phyloP scores from a whole-genome alignment of 2,888 invertebrate genomes.

The Lithophane socia region DNA sequence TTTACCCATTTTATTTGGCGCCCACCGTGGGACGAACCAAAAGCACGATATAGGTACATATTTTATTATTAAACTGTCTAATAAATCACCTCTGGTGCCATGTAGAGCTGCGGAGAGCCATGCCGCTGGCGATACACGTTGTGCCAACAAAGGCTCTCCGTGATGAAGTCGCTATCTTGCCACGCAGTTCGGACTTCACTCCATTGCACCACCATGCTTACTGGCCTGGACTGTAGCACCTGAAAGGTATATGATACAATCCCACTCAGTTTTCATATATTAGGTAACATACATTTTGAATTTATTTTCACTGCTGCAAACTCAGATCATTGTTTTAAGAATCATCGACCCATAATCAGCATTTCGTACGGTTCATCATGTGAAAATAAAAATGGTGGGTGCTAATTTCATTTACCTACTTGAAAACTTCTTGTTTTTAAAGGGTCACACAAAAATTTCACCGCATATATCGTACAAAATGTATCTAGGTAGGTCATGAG shows the following conservation, averaged over 20 bases:
- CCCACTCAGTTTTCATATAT: background rate
- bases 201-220: slow-evolving; percentile 93
- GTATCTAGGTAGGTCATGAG: too few relatives aligned
- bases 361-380: slow-evolving; percentile 49
- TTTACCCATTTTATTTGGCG: slow-evolving; percentile 19
- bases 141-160: slow-evolving; percentile 95
- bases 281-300: background rate
- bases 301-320: background rate
- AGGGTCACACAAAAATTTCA: background rate
- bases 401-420: background rate
- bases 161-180: slow-evolving; percentile 95
- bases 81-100: slow-evolving; percentile 93
- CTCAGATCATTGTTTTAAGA: slow-evolving; percentile 58
- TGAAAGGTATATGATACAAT: slow-evolving; percentile 72
- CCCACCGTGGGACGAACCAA: slow-evolving; percentile 42
- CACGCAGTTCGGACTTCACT: slow-evolving; percentile 93
- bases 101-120: slow-evolving; percentile 93
- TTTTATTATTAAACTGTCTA: background rate
- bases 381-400: background rate
- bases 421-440: background rate
- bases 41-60: background rate
- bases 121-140: slow-evolving; percentile 95
- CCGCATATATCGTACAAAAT: background rate
- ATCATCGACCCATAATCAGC: slow-evolving; percentile 49
- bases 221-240: slow-evolving; percentile 92